Base-by-base conservation (phyloP, 2,797 vertebrate genomes). In the Sparidentex hasta region DNA sequence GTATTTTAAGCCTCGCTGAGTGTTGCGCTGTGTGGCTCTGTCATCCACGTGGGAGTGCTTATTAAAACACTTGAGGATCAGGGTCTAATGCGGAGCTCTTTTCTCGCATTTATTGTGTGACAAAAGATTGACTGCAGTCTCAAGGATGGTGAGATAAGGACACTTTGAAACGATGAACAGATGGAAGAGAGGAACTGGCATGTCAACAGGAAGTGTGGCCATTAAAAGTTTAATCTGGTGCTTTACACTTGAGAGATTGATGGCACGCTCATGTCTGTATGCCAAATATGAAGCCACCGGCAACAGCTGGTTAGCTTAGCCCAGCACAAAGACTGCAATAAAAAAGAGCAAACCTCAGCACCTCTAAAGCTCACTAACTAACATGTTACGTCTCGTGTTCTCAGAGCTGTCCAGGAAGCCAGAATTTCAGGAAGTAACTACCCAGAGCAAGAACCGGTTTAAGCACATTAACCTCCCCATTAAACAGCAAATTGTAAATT, bases 1-100 rank as follows among this genome's bases (percentile, higher is more conserved):
- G 46, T 4, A 79, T 69, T 56, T 14, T 69, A 57, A 50, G 29
- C 11, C 67, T 48, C 33, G 17, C n/a, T 11, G 66, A 47, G 17
- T 54, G 47, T 47, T 66, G 5, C 21, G 27, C 25, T 25, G 8
- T 5, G 50, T 63, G 50, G 61, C 41, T 64, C 43, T 59, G 51
- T 6, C 1, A 43, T 50, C 44, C 25, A 21, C 27, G 65, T 52
- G 54, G 51, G 66, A 58, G 48, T 33, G 29, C 16, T 59, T 58
- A 46, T 65, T 61, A 25, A 65, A 44, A 44, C 51, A 23, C 44
- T 71, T 52, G 11, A 54, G 51, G 52, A 51, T 56, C 6, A 51
- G 6, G 16, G 5, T 43, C 18, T 51, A 33, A 33, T 23, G n/a
- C 27, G 8, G 51, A 58, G 25, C 17, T 66, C 2, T 71, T 27